Evolutionary conservation across 2,113 vertebrate genomes (phyloP), one percentile per base, ranked within the genome.

Genomic region (Nothobranchius kuhntae): DNA sequence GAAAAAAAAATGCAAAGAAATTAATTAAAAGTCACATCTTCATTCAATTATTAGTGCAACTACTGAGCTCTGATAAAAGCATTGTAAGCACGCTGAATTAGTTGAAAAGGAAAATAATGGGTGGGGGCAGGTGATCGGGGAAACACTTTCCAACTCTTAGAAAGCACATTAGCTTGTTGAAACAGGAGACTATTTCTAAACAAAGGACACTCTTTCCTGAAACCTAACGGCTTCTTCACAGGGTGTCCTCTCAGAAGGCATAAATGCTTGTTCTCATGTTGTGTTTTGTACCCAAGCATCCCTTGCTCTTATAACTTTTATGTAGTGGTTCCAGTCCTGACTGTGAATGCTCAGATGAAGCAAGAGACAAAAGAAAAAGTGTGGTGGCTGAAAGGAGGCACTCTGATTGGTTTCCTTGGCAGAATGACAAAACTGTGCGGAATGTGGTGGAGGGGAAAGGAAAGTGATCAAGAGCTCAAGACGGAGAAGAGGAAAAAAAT

Each of bases 381-480:
- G 81, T 84, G 73, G 83, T n/a, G 59, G 70, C 75, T 71, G 72
- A 81, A 80, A 89, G 93, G 94, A 84, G 90, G 90, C 87, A 87
- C 91, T 94, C 93, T 93, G 93, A 95, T 94, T 94, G 75, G 86
- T 92, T 94, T 93, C 92, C 92, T 95, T 96, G 95, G 95, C 94
- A 93, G 89, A 84, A 89, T 85, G 82, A 92, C 95, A 95, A 96
- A 94, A 95, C 93, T 90, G 92, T 89, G 82, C 81, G 91, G 94
- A 95, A 96, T 95, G 94, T 62, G 86, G 91, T 62, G 90, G 82
- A 91, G 87, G 92, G 92, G 93, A 93, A 92, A 92, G 91, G 89
- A 84, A 86, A 91, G 86, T 87, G 88, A 92, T 89, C 81, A 82
- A 90, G 88, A 89, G 84, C 84, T 87, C 83, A 57, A 88, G 78